Percentiles rank a stretch among this genome's conserved stretches.
These are phyloP conservation scores for Amphipoea lucens DNA, from an alignment of 2,888 invertebrate species.

Conservation along the genomic window DNA sequence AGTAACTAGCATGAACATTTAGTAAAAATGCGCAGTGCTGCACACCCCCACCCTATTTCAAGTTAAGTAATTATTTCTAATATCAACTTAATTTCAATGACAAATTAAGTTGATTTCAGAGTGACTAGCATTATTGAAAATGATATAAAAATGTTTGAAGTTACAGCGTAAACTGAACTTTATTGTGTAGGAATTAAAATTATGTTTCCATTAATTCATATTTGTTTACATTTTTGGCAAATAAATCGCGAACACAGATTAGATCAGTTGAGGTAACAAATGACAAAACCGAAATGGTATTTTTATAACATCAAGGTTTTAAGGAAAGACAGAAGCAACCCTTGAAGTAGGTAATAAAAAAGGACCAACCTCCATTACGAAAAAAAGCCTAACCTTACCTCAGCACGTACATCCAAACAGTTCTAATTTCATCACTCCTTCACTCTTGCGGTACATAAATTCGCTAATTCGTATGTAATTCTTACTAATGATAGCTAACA, in stretches of 20 bases:
- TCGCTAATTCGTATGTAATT: conserved; percentile 76
- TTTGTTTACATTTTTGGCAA: too few species aligned
- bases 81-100: too few species aligned
- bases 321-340: background rate
- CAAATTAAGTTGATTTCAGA: too few species aligned
- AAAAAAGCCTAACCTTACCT: conserved; percentile 11
- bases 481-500: conserved; percentile 75
- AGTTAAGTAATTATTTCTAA: too few species aligned
- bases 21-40: too few species aligned
- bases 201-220: too few species aligned
- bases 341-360: background rate
- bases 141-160: too few species aligned
- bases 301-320: background rate
- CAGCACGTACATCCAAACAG: conserved; percentile 50
- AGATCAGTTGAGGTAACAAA: background rate
- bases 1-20: background rate
- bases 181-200: too few species aligned
- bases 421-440: conserved; percentile 69
- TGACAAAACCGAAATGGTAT: background rate
- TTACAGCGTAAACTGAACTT: too few species aligned
- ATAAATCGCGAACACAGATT: too few species aligned
- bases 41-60: too few species aligned
- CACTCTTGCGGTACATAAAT: conserved; percentile 76
- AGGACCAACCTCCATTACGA: background rate
- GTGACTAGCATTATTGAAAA: too few species aligned